phyloP scores from a whole-genome alignment of 1,140 invertebrate species.

The Patella vulgata region DNA sequence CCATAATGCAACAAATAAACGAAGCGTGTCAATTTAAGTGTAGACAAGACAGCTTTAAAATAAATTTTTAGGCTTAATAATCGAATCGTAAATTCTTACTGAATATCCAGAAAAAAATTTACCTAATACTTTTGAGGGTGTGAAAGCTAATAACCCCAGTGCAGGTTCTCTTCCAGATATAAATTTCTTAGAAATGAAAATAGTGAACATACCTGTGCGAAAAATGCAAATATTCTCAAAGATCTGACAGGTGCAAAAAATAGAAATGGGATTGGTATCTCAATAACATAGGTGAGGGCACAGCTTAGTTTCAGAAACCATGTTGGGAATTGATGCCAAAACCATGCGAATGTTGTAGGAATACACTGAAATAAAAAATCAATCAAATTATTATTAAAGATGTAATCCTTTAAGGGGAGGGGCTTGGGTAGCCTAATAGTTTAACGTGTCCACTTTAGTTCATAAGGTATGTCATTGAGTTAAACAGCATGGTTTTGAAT shows the following conservation, averaged over 20 bases:
- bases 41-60: too few species aligned
- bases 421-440: background rate
- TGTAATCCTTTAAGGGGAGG: background rate
- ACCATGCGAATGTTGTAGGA: conserved; percentile 66
- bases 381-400: conserved; percentile 3
- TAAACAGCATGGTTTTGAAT: too few species aligned
- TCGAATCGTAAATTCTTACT: too few species aligned
- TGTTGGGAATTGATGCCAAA: conserved; percentile 58
- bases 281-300: conserved; percentile 74
- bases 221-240: conserved; percentile 75
- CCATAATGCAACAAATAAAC: too few species aligned
- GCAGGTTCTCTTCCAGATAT: too few species aligned
- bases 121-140: too few species aligned
- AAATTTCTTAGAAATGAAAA: background rate
- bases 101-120: too few species aligned
- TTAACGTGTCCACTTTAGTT: too few species aligned
- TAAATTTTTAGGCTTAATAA: too few species aligned
- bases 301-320: conserved; percentile 76
- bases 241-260: conserved; percentile 80
- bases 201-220: conserved; percentile 72
- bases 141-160: too few species aligned
- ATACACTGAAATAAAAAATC: conserved; percentile 60
- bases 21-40: too few species aligned
- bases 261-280: conserved; percentile 79
- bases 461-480: too few species aligned